phyloP scores from a whole-genome alignment of 2,888 invertebrate genomes.

The Lymantria dispar region DNA sequence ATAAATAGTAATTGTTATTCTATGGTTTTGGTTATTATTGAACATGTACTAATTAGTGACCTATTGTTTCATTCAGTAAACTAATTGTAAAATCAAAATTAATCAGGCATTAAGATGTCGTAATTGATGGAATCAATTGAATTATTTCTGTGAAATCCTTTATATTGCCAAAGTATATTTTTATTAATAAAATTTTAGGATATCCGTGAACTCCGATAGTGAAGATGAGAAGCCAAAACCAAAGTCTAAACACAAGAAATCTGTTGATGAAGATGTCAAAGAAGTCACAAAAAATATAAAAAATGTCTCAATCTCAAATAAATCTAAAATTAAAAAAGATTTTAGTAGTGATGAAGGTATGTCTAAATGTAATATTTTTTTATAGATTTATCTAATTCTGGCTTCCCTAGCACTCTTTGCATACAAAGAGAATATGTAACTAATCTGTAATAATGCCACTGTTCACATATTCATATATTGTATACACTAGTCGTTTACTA shows the following conservation, averaged over 20 bases:
- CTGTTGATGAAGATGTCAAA: conserved; percentile 72
- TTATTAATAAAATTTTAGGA: conserved; percentile 35
- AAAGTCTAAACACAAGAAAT: conserved; percentile 76
- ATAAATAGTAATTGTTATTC: no score
- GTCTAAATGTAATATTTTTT: neutral
- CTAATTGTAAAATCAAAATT: no score
- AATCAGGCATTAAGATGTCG: neutral
- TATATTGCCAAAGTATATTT: neutral
- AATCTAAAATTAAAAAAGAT: conserved; percentile 74
- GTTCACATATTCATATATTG: no score
- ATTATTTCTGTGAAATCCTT: neutral
- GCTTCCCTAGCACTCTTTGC: no score
- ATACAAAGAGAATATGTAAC: no score
- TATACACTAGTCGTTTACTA: no score
- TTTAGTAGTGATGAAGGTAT: conserved; percentile 66
- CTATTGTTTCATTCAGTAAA: no score
- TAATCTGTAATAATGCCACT: no score
- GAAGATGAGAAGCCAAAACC: conserved; percentile 74
- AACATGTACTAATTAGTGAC: no score
- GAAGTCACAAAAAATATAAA: conserved; percentile 82
- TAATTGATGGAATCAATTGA: neutral
- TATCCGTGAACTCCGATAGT: conserved; percentile 69
- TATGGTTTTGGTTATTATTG: no score
- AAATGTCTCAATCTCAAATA: conserved; percentile 81
- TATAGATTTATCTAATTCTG: no score